phyloP scores from a whole-genome alignment of 2,113 vertebrate genomes.

The Regulus satrapa region DNA sequence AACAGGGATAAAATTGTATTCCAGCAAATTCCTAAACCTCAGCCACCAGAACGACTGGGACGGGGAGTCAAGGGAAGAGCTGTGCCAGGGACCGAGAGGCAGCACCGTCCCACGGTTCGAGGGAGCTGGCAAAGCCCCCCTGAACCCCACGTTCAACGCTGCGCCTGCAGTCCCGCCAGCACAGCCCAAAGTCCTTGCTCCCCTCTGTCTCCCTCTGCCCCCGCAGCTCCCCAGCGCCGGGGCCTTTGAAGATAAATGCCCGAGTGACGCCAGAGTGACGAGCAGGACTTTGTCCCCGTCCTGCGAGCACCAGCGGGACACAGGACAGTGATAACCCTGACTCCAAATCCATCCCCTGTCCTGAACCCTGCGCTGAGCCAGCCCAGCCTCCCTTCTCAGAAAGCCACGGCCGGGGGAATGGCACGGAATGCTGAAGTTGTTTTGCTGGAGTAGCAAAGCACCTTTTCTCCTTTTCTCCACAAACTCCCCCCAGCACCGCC shows the following conservation, averaged over 20 bases:
- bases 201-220: background rate
- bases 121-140: background rate
- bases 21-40: background rate
- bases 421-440: accelerated
- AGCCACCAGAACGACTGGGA: background rate
- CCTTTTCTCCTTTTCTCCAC: background rate
- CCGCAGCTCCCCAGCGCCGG: background rate
- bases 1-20: accelerated
- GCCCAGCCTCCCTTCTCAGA: background rate
- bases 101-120: background rate
- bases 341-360: background rate
- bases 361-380: background rate
- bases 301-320: background rate
- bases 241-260: background rate
- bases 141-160: accelerated
- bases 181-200: slow-evolving; percentile 5
- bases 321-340: background rate
- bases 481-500: background rate
- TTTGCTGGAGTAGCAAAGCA: background rate
- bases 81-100: background rate
- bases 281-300: background rate
- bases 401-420: background rate
- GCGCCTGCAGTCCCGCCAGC: background rate
- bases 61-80: background rate
- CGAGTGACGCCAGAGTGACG: background rate